A percentile compares a stretch with the other conserved stretches of the same genome.
Evolutionary conservation across 2,797 vertebrate genomes (phyloP).

Genomic region (Echeneis naucrates): DNA sequence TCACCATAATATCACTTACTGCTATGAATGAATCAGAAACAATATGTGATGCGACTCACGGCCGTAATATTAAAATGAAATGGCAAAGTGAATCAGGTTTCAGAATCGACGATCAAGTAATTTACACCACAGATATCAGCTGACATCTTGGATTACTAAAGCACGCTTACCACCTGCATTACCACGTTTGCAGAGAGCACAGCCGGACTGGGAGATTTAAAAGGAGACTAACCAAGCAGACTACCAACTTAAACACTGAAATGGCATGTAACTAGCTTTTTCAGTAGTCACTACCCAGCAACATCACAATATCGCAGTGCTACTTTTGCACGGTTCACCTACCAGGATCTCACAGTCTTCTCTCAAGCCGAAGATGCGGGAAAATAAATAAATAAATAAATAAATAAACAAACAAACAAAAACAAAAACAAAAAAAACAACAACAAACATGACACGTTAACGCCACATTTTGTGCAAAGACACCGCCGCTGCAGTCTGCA

Average conservation of each 20-base stretch:
- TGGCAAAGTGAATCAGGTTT: constrained; percentile 59
- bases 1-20: constrained; percentile 1
- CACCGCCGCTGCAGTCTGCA: constrained; percentile 25
- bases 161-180: constrained; percentile 79
- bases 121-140: constrained; percentile 72
- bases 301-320: constrained; percentile 1
- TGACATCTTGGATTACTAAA: constrained; percentile 80
- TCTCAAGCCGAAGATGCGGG: constrained; percentile 34
- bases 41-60: not conserved
- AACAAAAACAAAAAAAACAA: too few relatives aligned
- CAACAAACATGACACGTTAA: constrained; percentile 44
- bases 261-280: constrained; percentile 20
- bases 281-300: constrained; percentile 3
- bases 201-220: constrained; percentile 24
- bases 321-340: constrained; percentile 53
- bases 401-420: too few relatives aligned
- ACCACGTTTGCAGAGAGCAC: constrained; percentile 33
- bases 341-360: constrained; percentile 66
- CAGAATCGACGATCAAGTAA: constrained; percentile 71
- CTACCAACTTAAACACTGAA: constrained; percentile 12
- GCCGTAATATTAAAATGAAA: constrained; percentile 35
- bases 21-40: not conserved
- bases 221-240: constrained; percentile 18
- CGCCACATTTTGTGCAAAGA: constrained; percentile 38
- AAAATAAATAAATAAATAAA: not conserved